Base-by-base conservation (phyloP, 2,797 vertebrate genomes). In the Crocidura indochinensis region DNA sequence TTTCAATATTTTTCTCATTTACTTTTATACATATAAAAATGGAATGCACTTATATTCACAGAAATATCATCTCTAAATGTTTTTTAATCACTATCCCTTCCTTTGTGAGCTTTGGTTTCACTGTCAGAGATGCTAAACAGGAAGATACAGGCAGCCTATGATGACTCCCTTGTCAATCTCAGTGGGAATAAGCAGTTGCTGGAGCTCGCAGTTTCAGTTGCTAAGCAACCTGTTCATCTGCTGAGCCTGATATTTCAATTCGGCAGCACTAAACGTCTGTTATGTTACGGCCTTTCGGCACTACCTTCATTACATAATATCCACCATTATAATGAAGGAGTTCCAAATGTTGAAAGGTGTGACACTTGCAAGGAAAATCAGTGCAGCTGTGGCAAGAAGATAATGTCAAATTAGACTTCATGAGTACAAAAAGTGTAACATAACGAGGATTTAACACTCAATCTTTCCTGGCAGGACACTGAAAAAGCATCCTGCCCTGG, bases 191-290 rank as follows among this genome's bases (percentile, higher is more conserved):
- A 95, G 95, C 96, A 94, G 88, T 92, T 1, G 0, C 86, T 96
- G 90, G 92, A 95, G 93, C 84, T 91, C 90, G 93, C 88, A 77
- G 93, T 56, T 89, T 96, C 92, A n/a, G 96, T 98, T 97, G 96
- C 97, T 97, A 97, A 96, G 97, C 97, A 98, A 98, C 97, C 56
- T 0, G 6, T 76, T 95, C 92, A 92, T 95, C 91, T 94, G 93
- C 94, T 95, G 72, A 83, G 53, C n/a, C 97, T 96, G 92, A 94
- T 94, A 96, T 96, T 97, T 79, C 96, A 96, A 96, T 92, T 94
- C 90, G 6, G 84, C 93, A 94, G 84, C 90, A 74, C 91, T 94
- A 94, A 97, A 95, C 44, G 96, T 96, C 91, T 96, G 95, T 84
- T 93, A 60, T 74, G 90, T 38, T 94, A 64, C 0, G 17, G 94